phyloP scores from a whole-genome alignment of 2,797 vertebrate species.

The Hyperoplus immaculatus region DNA sequence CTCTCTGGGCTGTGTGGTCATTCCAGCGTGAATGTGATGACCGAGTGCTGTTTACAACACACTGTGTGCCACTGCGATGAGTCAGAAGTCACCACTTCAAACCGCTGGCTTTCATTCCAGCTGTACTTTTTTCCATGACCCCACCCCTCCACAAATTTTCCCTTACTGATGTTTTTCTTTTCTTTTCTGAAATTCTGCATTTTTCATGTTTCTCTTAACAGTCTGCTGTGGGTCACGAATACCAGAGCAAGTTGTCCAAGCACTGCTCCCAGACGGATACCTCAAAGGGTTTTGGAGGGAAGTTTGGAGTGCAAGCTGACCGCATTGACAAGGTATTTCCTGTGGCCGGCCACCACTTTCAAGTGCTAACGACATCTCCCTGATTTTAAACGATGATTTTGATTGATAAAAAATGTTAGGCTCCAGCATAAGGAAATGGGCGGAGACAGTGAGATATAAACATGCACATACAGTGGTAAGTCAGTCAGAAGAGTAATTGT shows the following conservation, averaged over 20 bases:
- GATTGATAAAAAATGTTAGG: not conserved
- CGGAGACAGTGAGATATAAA: not conserved
- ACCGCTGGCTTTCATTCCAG: conserved; percentile 16
- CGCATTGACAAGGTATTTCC: conserved; percentile 93
- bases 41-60: conserved; percentile 47
- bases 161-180: not conserved
- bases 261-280: conserved; percentile 97
- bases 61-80: conserved; percentile 36
- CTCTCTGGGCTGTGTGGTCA: conserved; percentile 19
- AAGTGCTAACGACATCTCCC: not conserved
- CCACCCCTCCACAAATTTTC: not conserved
- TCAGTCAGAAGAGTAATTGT: not conserved
- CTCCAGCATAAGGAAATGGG: not conserved
- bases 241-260: conserved; percentile 92
- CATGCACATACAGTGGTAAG: no score
- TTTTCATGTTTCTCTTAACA: conserved; percentile 58
- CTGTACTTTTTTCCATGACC: not conserved
- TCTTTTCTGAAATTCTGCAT: not conserved
- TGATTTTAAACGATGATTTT: not conserved
- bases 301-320: conserved; percentile 94
- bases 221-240: conserved; percentile 97
- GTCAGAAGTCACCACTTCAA: conserved; percentile 35
- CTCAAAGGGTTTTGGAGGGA: conserved; percentile 94
- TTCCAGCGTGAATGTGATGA: conserved; percentile 65
- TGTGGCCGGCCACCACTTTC: not conserved